phyloP scores from a whole-genome alignment of 2,113 vertebrate genomes.

The Varanus komodoensis region DNA sequence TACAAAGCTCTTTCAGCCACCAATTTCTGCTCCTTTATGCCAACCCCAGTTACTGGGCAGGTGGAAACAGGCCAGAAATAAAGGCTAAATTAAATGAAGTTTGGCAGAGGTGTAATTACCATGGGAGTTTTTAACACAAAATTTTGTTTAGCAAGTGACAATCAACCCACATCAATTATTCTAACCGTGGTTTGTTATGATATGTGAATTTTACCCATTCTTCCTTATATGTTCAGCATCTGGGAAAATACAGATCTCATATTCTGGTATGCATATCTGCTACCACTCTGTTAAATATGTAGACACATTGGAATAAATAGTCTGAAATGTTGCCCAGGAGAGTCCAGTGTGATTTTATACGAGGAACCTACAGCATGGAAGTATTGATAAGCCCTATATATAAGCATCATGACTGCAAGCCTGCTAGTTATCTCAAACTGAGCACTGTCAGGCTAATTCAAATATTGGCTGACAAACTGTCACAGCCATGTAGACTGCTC shows the following conservation, averaged over 20 bases:
- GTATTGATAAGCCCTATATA: constrained; percentile 4
- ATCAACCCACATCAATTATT: too few relatives aligned
- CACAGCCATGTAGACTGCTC: neutral
- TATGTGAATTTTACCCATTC: too few relatives aligned
- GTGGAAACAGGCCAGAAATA: too few relatives aligned
- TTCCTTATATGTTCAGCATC: neutral
- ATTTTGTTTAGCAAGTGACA: too few relatives aligned
- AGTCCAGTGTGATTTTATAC: constrained; percentile 7
- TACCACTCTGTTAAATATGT: neutral
- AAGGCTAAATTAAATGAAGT: too few relatives aligned
- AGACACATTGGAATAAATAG: neutral
- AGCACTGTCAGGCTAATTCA: constrained; percentile 23
- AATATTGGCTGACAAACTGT: neutral
- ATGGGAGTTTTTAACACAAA: too few relatives aligned
- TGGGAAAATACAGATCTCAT: neutral
- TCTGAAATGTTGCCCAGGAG: neutral
- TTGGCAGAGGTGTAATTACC: too few relatives aligned
- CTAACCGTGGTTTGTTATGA: too few relatives aligned
- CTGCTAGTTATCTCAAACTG: neutral
- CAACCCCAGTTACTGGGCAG: too few relatives aligned
- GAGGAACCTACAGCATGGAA: constrained; percentile 5
- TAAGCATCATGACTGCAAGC: constrained; percentile 19
- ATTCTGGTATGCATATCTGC: neutral
- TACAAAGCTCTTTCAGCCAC: too few relatives aligned
- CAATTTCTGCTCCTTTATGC: too few relatives aligned